Evolutionary conservation across 2,888 invertebrate genomes (phyloP).

Genomic region (Agrilus mali): DNA sequence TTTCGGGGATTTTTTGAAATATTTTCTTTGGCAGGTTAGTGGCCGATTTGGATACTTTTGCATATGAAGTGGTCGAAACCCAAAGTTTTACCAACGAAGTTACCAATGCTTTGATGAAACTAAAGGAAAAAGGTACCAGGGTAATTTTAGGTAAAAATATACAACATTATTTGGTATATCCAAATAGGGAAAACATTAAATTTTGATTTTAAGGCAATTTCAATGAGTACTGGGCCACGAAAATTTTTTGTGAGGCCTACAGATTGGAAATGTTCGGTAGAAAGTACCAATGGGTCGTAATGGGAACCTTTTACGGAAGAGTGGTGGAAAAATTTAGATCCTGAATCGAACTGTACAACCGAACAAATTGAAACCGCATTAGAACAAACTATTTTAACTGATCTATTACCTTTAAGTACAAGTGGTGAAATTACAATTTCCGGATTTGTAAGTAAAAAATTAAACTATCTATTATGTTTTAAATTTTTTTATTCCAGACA

Average conservation of each 20-base stretch:
- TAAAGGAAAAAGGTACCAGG: slow-evolving; percentile 83
- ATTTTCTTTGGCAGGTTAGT: slow-evolving; percentile 44
- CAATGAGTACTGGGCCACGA: slow-evolving; percentile 84
- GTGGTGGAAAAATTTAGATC: slow-evolving; percentile 55
- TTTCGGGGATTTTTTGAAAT: neutral
- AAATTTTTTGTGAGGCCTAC: slow-evolving; percentile 79
- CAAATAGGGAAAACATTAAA: neutral
- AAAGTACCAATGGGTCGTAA: slow-evolving; percentile 90
- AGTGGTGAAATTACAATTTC: slow-evolving; percentile 79
- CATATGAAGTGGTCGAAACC: slow-evolving; percentile 73
- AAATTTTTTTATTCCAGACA: slow-evolving; percentile 48
- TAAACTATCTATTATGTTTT: too few species aligned
- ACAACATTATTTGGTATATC: neutral
- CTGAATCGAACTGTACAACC: slow-evolving; percentile 53
- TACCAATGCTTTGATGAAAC: slow-evolving; percentile 60
- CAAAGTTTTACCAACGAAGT: slow-evolving; percentile 90
- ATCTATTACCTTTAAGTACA: slow-evolving; percentile 75
- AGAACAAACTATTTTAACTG: slow-evolving; percentile 80
- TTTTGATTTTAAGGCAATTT: slow-evolving; percentile 60
- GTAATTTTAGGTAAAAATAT: slow-evolving; percentile 55
- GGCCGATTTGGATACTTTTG: slow-evolving; percentile 69
- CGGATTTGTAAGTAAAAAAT: slow-evolving; percentile 69
- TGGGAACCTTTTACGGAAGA: slow-evolving; percentile 73
- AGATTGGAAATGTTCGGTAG: slow-evolving; percentile 80
- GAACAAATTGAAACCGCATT: slow-evolving; percentile 66